Evolutionary conservation across 2,797 vertebrate species (phyloP).

Genomic region (Megalops cyprinoides): DNA sequence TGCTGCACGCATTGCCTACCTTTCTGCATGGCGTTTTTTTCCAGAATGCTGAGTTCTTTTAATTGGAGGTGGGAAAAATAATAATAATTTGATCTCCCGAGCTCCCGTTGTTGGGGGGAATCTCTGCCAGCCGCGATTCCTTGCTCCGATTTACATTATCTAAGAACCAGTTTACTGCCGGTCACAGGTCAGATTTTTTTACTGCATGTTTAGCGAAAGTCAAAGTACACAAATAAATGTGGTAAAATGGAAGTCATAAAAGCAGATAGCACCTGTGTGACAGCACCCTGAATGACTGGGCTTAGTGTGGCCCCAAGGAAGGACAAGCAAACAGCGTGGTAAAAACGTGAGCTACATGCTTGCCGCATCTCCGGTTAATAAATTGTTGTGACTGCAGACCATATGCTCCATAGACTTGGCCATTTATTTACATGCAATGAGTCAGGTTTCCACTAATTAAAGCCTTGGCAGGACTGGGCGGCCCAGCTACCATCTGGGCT

Average conservation of each 20-base stretch:
- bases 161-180: slow-evolving; percentile 29
- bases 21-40: neutral
- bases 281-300: slow-evolving; percentile 26
- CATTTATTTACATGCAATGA: neutral
- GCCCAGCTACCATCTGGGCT: neutral
- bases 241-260: slow-evolving; percentile 67
- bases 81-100: neutral
- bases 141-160: slow-evolving; percentile 21
- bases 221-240: slow-evolving; percentile 71
- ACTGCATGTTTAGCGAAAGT: slow-evolving; percentile 63
- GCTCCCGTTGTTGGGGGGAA: neutral
- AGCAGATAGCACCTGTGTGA: slow-evolving; percentile 58
- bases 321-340: neutral
- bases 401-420: slow-evolving; percentile 27
- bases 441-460: slow-evolving; percentile 24
- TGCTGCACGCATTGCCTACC: neutral
- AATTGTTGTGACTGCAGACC: slow-evolving; percentile 41
- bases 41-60: neutral
- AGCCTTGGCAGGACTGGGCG: neutral
- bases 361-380: slow-evolving; percentile 34
- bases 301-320: neutral
- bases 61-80: no score
- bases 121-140: neutral
- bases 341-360: slow-evolving; percentile 27
- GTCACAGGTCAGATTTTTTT: slow-evolving; percentile 51